Conservation (phyloP, 2,888 invertebrate genomes). For the Epistrophe eligans region DNA sequence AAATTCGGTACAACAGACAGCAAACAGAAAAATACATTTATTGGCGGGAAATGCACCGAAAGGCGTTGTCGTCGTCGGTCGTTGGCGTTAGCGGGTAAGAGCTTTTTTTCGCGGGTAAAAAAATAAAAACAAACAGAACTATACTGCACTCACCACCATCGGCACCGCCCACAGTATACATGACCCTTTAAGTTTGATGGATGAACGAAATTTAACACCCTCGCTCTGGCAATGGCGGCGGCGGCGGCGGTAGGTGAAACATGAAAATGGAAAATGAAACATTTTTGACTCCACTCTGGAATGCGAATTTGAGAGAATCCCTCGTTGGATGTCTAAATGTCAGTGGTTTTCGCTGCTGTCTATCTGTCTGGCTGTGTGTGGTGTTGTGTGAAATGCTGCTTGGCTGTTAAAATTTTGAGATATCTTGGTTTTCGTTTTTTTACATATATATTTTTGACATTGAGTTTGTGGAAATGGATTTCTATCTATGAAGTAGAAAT, state of each 20-base stretch:
- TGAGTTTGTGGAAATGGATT: not conserved
- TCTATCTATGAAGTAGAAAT: constrained; percentile 2
- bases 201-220: constrained; percentile 52
- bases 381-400: constrained; percentile 40
- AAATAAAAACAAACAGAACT: constrained; percentile 20
- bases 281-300: constrained; percentile 53
- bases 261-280: constrained; percentile 57
- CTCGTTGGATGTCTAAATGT: constrained; percentile 66
- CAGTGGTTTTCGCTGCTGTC: constrained; percentile 61
- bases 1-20: constrained; percentile 50
- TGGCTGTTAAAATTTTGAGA: constrained; percentile 34
- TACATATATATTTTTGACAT: constrained; percentile 11
- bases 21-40: constrained; percentile 69
- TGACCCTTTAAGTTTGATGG: constrained; percentile 33
- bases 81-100: not conserved
- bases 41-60: constrained; percentile 68
- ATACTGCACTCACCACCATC: not conserved
- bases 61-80: not conserved
- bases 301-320: constrained; percentile 23
- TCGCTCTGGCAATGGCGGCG: not conserved
- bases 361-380: constrained; percentile 44
- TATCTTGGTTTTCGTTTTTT: constrained; percentile 17
- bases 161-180: constrained; percentile 9
- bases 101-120: constrained; percentile 1
- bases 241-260: constrained; percentile 23